Conservation (phyloP, 2,113 vertebrate genomes). For the Meles meles region DNA sequence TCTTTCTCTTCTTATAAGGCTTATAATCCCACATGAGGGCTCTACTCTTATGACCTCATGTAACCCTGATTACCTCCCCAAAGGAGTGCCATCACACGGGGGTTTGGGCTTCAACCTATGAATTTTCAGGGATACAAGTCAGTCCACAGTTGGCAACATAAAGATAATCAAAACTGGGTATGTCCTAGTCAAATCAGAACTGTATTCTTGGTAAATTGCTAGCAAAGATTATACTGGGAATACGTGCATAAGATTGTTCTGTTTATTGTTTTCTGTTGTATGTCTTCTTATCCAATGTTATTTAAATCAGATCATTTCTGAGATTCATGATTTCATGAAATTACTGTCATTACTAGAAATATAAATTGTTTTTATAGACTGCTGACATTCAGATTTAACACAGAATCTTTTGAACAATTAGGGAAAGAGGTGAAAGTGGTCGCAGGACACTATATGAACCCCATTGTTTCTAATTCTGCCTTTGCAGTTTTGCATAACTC, state of each 20-base stretch:
- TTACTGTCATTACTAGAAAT: not conserved
- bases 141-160: not conserved
- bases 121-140: not conserved
- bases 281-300: not conserved
- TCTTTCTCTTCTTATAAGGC: not conserved
- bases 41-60: not conserved
- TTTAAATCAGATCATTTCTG: not conserved
- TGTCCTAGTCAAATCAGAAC: not conserved
- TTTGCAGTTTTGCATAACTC: slow-evolving; percentile 41
- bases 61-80: not conserved
- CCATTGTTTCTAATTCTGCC: not conserved
- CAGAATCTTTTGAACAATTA: not conserved
- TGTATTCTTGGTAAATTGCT: not conserved
- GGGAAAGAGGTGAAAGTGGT: not conserved
- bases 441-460: not conserved
- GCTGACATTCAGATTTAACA: not conserved
- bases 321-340: not conserved
- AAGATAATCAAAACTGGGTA: not conserved
- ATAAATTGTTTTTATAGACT: not conserved
- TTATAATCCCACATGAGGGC: not conserved
- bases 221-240: not conserved
- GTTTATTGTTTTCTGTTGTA: not conserved
- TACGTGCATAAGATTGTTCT: not conserved
- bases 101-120: not conserved
- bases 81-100: not conserved